Evolutionary conservation across 2,888 invertebrate species (phyloP).

Genomic region (Drosophila algonquin): DNA sequence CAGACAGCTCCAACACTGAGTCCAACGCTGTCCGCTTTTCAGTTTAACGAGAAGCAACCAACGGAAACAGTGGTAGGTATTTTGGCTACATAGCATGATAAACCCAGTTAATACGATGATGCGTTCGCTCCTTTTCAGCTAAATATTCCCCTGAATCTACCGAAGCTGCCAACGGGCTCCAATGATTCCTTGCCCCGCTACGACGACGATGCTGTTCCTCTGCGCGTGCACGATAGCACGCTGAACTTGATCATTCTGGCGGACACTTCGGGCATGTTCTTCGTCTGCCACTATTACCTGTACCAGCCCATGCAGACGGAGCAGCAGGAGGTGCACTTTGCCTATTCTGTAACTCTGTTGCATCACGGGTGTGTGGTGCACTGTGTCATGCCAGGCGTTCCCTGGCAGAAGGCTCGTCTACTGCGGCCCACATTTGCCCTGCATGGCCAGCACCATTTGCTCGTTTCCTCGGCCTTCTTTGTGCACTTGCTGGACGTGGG

Average conservation of each 20-base stretch:
- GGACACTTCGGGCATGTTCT: constrained; percentile 89
- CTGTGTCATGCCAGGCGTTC: constrained; percentile 91
- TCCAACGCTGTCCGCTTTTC: constrained; percentile 92
- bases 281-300: constrained; percentile 92
- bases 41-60: constrained; percentile 93
- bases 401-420: constrained; percentile 90
- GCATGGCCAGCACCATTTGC: constrained; percentile 90
- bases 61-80: constrained; percentile 92
- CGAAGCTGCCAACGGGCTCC: constrained; percentile 86
- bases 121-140: constrained; percentile 85
- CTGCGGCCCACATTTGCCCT: constrained; percentile 91
- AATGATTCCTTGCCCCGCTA: constrained; percentile 85
- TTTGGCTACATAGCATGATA: not conserved
- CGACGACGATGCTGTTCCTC: constrained; percentile 92
- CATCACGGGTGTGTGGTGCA: constrained; percentile 94
- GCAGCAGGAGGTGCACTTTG: constrained; percentile 88
- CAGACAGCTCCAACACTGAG: constrained; percentile 85
- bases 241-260: constrained; percentile 91
- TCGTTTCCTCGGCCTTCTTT: constrained; percentile 93
- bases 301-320: constrained; percentile 87
- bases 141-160: constrained; percentile 92
- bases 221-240: constrained; percentile 92
- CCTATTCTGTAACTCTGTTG: constrained; percentile 92
- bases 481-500: constrained; percentile 94
- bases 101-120: too few relatives aligned